Evolutionary conservation across 2,797 vertebrate genomes (phyloP), one percentile per base, ranked within the genome.

Genomic region (Glyptemys insculpta): DNA sequence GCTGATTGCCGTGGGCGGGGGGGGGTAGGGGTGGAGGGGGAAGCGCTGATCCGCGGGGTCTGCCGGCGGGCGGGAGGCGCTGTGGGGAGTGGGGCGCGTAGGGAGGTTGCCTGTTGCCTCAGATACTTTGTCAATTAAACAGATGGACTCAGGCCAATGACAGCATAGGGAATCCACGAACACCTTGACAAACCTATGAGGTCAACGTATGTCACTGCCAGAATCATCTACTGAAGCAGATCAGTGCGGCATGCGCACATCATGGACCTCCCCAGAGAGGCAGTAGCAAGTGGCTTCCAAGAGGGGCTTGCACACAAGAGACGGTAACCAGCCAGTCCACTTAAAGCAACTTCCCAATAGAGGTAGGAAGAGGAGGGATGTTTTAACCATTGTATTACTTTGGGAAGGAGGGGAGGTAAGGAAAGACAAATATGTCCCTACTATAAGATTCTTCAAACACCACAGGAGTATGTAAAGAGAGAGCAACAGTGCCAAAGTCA

Each of bases 211-310:
- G 10, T 3, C 62, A 16, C 59, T 1, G 6, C 52, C 72, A 29
- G 29, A 16, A 47, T 1, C 21, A n/a, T 6, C 62, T 27, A 44
- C 56, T 62, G 91, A 7, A 18, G 1, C 23, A 37, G 29, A 8
- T 21, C 29, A 19, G 44, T n/a, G 2, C 8, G 1, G 18, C 2
- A 31, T 3, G 29, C 1, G 23, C 0, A 56, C 41, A 49, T 59
- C 81, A 59, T 19, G 8, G 34, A 62, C 5, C 16, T 29, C 29
- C 31, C 34, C n/a, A 68, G 18, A 34, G 9, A 37, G 62, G 31
- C 57, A 54, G 3, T 29, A 18, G 0, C 16, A 14, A 29, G 29
- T 14, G 19, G 12, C 57, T 62, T 18, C 62, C 79, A 12, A 47
- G 31, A 1, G 23, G 31, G 52, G 15, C 1, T 15, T 1, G 47